A percentile compares a stretch with the other conserved stretches of the same genome.
phyloP scores from a whole-genome alignment of 2,797 vertebrate species.

The Halcyon badia region DNA sequence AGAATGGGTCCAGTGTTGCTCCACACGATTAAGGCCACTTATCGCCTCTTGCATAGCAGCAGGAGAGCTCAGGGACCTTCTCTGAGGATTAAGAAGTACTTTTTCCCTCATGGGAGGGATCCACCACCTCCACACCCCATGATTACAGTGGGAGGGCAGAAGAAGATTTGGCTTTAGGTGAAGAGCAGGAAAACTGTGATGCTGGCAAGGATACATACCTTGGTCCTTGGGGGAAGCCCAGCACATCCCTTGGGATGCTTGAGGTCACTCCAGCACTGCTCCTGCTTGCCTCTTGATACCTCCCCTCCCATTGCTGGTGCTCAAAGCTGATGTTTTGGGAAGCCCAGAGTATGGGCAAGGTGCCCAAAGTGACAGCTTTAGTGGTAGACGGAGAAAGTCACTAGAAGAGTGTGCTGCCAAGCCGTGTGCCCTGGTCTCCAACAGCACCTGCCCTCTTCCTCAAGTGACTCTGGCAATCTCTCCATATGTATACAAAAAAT shows the following conservation, averaged over 20 bases:
- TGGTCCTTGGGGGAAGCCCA: background rate
- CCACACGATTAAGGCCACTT: rapidly evolving
- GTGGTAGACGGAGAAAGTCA: background rate
- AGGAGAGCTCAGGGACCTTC: background rate
- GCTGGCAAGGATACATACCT: rapidly evolving
- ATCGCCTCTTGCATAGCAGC: background rate
- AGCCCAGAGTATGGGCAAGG: background rate
- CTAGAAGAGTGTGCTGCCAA: background rate
- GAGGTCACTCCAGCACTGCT: rapidly evolving
- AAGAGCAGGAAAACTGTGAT: background rate
- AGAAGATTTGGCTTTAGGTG: background rate
- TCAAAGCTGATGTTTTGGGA: background rate
- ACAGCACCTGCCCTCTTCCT: background rate
- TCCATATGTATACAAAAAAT: background rate
- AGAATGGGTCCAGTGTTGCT: background rate
- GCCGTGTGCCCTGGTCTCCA: background rate
- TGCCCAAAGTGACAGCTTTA: constrained; percentile 29
- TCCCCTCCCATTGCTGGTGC: background rate
- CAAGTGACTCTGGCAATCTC: background rate
- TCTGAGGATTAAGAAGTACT: background rate
- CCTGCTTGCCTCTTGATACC: background rate
- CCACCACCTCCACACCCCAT: background rate
- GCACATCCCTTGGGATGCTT: background rate
- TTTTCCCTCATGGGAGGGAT: background rate
- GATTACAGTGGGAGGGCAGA: background rate